Percentiles rank a stretch among this genome's conserved stretches.
phyloP scores from a whole-genome alignment of 2,888 invertebrate genomes.

The Amorpha juglandis region DNA sequence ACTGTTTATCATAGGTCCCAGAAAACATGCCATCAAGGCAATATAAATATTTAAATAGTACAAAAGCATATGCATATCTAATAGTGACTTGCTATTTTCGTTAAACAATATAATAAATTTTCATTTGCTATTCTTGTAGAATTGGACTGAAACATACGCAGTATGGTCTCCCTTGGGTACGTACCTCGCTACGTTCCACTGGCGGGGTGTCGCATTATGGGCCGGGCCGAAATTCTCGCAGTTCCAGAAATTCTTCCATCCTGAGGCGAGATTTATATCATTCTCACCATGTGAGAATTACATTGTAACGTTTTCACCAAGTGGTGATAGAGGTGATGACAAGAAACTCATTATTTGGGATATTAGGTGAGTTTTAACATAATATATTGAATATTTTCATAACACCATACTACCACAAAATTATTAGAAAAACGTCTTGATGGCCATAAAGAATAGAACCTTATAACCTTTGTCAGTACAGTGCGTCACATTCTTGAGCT shows the following conservation, averaged over 20 bases:
- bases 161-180: constrained; percentile 99
- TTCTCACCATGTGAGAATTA: constrained; percentile 99
- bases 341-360: constrained; percentile 98
- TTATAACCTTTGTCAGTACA: too few relatives aligned
- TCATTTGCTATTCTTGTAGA: constrained; percentile 72
- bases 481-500: too few relatives aligned
- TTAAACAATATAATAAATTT: not conserved
- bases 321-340: constrained; percentile 88
- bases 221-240: constrained; percentile 97
- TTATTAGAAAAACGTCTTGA: too few relatives aligned
- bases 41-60: too few relatives aligned
- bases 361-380: constrained; percentile 87
- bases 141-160: constrained; percentile 98
- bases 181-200: constrained; percentile 98
- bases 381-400: too few relatives aligned
- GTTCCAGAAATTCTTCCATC: constrained; percentile 95
- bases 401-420: too few relatives aligned
- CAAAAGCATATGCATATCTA: too few relatives aligned
- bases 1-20: too few relatives aligned
- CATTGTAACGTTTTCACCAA: constrained; percentile 96
- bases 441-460: too few relatives aligned
- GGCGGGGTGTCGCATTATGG: constrained; percentile 98
- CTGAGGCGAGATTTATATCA: constrained; percentile 96
- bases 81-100: not conserved
- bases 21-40: too few relatives aligned